phyloP scores from a whole-genome alignment of 2,113 vertebrate species.

The Spermophilus dauricus region DNA sequence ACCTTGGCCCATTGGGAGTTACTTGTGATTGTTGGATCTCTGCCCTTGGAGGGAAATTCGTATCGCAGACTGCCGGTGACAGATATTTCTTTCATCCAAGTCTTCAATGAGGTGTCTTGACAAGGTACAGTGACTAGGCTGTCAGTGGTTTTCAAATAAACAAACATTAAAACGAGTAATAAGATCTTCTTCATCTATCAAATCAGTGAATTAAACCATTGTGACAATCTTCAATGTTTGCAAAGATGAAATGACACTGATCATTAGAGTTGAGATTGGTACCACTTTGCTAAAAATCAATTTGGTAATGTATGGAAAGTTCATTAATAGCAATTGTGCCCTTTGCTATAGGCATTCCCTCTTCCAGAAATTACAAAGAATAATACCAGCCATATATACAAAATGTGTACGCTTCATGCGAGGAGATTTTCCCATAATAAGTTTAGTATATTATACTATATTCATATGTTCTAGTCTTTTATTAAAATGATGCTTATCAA shows the following conservation, averaged over 20 bases:
- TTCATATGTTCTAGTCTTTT: background rate
- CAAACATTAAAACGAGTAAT: constrained; percentile 35
- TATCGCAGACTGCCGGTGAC: background rate
- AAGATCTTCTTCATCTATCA: constrained; percentile 1
- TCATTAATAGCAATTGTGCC: background rate
- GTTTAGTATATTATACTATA: background rate
- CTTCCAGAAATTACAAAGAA: background rate
- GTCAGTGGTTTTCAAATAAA: background rate
- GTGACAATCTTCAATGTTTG: background rate
- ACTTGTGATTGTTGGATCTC: background rate
- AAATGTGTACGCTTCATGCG: background rate
- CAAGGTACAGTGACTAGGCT: background rate
- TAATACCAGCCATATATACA: background rate
- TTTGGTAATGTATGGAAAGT: background rate
- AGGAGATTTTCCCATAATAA: background rate
- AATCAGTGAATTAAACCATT: background rate
- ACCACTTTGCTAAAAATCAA: background rate
- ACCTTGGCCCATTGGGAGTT: background rate
- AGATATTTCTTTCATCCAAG: background rate
- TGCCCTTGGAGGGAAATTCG: background rate
- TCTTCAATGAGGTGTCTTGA: background rate
- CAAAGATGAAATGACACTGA: constrained; percentile 6
- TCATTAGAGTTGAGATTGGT: background rate
- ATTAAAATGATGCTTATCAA: background rate
- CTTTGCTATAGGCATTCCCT: background rate